phyloP scores from a whole-genome alignment of 1,140 invertebrate species.

The Hestina assimilis region DNA sequence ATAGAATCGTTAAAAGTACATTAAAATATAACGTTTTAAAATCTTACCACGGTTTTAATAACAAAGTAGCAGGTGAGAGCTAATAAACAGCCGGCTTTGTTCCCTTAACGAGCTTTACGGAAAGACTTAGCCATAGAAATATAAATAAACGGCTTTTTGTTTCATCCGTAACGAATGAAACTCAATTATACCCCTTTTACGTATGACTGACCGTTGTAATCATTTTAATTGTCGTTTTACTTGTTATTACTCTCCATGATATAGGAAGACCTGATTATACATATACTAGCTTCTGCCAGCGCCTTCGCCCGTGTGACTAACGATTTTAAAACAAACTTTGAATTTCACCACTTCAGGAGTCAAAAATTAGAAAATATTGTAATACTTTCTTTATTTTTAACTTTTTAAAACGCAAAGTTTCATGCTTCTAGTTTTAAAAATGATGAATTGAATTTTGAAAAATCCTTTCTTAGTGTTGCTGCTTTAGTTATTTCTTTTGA shows the following conservation, averaged over 20 bases:
- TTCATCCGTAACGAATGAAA: conserved; percentile 7
- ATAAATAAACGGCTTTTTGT: conserved; percentile 59
- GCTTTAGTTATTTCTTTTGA: no score
- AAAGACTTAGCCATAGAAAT: conserved; percentile 49
- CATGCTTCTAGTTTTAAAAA: no score
- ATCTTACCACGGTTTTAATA: conserved; percentile 40
- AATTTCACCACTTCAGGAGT: no score
- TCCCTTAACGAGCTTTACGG: conserved; percentile 49
- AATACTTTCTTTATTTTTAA: no score
- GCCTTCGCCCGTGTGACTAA: no score
- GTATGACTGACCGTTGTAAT: conserved; percentile 5
- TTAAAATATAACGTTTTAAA: conserved; percentile 36
- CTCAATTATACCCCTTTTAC: background rate
- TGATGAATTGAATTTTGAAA: no score
- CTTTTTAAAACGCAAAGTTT: no score
- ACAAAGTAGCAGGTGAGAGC: conserved; percentile 51
- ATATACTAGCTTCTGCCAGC: no score
- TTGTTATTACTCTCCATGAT: background rate
- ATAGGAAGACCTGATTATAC: no score
- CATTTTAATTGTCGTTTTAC: background rate
- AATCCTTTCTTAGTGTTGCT: no score
- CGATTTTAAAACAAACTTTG: no score
- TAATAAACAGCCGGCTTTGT: conserved; percentile 55
- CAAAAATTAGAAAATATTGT: no score
- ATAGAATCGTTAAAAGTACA: conserved; percentile 31